Conservation (phyloP, 2,113 vertebrate genomes). For the Melanotaenia duboulayi region DNA sequence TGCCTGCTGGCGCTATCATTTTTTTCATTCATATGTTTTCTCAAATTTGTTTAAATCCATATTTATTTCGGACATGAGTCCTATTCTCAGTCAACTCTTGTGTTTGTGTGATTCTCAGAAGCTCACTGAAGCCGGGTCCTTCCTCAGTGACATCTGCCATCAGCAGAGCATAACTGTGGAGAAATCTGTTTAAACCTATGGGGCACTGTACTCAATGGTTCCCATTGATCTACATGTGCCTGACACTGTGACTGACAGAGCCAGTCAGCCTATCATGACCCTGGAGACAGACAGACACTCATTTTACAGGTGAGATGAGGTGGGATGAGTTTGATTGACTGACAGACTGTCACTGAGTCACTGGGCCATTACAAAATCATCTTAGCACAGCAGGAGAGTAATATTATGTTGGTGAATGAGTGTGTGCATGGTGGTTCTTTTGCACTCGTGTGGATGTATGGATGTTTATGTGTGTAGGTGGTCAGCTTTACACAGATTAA, state of each 20-base stretch:
- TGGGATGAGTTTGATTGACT: constrained; percentile 75
- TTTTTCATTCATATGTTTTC: constrained; percentile 15
- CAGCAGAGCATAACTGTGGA: constrained; percentile 77
- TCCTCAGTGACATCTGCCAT: constrained; percentile 74
- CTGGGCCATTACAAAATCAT: constrained; percentile 70
- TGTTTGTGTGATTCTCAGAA: constrained; percentile 55
- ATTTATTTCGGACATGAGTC: constrained; percentile 55
- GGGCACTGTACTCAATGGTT: constrained; percentile 58
- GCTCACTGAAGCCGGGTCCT: constrained; percentile 67
- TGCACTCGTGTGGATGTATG: constrained; percentile 30
- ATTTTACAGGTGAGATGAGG: constrained; percentile 77
- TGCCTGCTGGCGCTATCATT: background rate
- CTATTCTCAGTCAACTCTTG: constrained; percentile 20
- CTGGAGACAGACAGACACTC: constrained; percentile 76
- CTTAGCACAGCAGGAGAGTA: constrained; percentile 42
- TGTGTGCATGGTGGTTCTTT: constrained; percentile 22
- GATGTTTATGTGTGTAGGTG: constrained; percentile 42
- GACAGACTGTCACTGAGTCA: constrained; percentile 76
- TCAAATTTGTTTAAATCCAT: constrained; percentile 36
- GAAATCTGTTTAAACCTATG: constrained; percentile 68
- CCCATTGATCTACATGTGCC: constrained; percentile 77
- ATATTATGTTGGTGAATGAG: constrained; percentile 55
- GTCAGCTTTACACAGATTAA: constrained; percentile 68
- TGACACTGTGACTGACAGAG: constrained; percentile 79
- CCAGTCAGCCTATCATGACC: constrained; percentile 79